Evolutionary conservation across 2,888 invertebrate genomes (phyloP).

Genomic region (Phragmatobia fuliginosa): DNA sequence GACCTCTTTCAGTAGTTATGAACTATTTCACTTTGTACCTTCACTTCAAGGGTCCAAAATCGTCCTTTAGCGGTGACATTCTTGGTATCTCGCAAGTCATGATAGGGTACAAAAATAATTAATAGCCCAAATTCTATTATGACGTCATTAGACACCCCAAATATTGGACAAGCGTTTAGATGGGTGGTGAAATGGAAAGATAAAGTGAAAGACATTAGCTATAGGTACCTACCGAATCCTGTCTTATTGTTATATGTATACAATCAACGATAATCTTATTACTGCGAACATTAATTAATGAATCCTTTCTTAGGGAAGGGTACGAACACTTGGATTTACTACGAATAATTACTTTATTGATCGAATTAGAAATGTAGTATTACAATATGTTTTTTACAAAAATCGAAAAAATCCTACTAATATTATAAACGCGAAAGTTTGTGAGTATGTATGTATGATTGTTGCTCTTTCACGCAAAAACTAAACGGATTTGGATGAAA

Average conservation of each 20-base stretch:
- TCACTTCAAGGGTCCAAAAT: slow-evolving; percentile 22
- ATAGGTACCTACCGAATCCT: slow-evolving; percentile 34
- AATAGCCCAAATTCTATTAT: slow-evolving; percentile 65
- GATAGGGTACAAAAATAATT: slow-evolving; percentile 65
- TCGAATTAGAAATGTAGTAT: background rate
- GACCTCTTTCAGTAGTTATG: slow-evolving; percentile 26
- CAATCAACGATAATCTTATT: slow-evolving; percentile 31
- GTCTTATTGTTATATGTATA: slow-evolving; percentile 29
- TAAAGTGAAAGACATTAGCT: slow-evolving; percentile 41
- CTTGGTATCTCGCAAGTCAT: slow-evolving; percentile 41
- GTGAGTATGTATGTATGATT: no score
- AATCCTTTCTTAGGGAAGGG: slow-evolving; percentile 12
- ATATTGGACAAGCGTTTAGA: slow-evolving; percentile 52
- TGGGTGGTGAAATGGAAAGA: slow-evolving; percentile 66
- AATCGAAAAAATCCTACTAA: no score
- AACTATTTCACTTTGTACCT: slow-evolving; percentile 37
- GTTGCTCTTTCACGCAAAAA: no score
- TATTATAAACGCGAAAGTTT: no score
- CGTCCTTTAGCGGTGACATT: slow-evolving; percentile 18
- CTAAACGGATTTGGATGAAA: no score
- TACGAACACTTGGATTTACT: slow-evolving; percentile 5
- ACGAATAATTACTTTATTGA: background rate
- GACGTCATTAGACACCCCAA: slow-evolving; percentile 58
- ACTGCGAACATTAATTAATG: slow-evolving; percentile 29
- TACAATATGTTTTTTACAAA: background rate